Evolutionary conservation across 2,888 invertebrate genomes (phyloP).

Genomic region (Pseudococcus jackbeardsleyi): DNA sequence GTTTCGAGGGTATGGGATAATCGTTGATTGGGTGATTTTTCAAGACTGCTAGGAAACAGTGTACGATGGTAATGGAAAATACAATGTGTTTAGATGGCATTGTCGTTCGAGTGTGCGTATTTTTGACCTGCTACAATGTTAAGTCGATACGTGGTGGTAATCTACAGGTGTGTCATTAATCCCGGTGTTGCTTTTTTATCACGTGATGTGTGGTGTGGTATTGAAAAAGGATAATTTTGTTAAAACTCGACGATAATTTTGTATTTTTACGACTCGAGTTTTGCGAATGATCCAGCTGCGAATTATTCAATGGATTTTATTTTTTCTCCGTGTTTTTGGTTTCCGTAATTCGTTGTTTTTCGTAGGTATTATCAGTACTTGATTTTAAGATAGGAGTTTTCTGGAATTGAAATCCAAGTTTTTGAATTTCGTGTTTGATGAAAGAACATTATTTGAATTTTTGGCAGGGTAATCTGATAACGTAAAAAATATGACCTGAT

Average conservation of each 20-base stretch:
- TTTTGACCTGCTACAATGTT: background rate
- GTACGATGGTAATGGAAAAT: background rate
- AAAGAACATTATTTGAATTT: too few species aligned
- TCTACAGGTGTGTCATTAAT: constrained; percentile 13
- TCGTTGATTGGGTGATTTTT: background rate
- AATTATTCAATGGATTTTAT: background rate
- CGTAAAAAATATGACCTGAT: too few species aligned
- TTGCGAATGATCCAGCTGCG: background rate
- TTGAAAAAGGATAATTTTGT: background rate
- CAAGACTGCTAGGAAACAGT: background rate
- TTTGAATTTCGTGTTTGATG: too few species aligned
- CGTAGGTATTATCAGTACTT: too few species aligned
- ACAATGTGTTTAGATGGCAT: background rate
- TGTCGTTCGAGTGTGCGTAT: background rate
- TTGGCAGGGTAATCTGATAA: too few species aligned
- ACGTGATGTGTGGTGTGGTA: background rate
- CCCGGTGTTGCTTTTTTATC: background rate
- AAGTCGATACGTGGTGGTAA: background rate
- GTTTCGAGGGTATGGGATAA: background rate
- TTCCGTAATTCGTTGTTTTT: too few species aligned
- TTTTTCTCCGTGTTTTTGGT: background rate
- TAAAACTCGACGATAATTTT: background rate
- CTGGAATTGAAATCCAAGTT: too few species aligned
- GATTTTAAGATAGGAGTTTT: too few species aligned
- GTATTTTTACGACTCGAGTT: background rate